These are phyloP conservation scores for Phrynocephalus vlangalii DNA, from an alignment of 2,797 vertebrate species.

Conservation along the genomic window DNA sequence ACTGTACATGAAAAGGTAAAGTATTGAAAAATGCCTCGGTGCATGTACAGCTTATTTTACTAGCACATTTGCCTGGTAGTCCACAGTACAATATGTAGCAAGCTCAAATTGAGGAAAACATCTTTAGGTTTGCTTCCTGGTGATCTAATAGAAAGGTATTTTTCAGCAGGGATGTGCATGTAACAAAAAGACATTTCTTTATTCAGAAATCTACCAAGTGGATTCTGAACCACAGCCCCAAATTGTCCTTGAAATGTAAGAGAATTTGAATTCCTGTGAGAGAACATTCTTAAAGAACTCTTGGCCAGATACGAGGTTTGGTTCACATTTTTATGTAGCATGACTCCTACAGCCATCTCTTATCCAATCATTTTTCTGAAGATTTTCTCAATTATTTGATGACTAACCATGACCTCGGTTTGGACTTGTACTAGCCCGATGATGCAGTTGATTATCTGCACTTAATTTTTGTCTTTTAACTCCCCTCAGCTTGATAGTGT, in stretches of 20 bases:
- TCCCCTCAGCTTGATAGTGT: background rate
- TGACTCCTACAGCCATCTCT: background rate
- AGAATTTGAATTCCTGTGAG: background rate
- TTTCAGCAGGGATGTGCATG: background rate
- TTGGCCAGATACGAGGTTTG: conserved; percentile 1
- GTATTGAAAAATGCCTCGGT: background rate
- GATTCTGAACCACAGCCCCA: background rate
- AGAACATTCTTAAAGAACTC: conserved; percentile 7
- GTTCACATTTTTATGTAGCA: conserved; percentile 6
- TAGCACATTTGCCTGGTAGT: background rate
- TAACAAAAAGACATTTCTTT: conserved; percentile 28
- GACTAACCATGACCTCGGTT: conserved; percentile 22
- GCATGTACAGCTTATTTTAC: background rate
- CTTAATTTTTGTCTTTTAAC: background rate
- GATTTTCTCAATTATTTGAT: conserved; percentile 9
- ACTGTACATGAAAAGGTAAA: conserved; percentile 97
- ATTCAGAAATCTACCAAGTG: background rate
- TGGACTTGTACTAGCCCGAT: background rate
- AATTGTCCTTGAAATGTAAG: background rate
- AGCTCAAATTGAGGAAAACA: background rate
- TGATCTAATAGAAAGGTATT: background rate
- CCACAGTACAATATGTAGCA: conserved; percentile 7
- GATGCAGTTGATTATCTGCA: conserved; percentile 9
- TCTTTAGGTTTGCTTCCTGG: background rate
- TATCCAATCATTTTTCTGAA: conserved; percentile 22